Conservation (phyloP, 2,113 vertebrate genomes). For the Pantherophis guttatus region DNA sequence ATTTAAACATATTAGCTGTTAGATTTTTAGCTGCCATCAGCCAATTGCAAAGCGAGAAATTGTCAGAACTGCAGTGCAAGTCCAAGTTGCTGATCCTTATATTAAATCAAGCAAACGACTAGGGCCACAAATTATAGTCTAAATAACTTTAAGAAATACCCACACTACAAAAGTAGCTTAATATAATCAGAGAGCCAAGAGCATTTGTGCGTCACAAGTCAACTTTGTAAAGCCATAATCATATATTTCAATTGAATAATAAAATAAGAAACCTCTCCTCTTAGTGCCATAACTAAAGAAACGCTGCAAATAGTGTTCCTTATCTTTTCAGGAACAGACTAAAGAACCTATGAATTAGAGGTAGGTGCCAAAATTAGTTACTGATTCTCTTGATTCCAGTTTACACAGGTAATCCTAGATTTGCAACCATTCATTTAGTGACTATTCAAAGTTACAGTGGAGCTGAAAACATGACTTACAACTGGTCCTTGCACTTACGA, state of each 20-base stretch:
- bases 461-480: too few relatives aligned
- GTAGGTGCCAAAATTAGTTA: not conserved
- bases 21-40: not conserved
- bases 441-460: not conserved
- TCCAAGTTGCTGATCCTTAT: not conserved
- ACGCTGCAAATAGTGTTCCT: not conserved
- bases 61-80: not conserved
- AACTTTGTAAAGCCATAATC: slow-evolving; percentile 4
- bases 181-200: not conserved
- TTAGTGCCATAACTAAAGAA: not conserved
- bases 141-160: not conserved
- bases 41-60: not conserved
- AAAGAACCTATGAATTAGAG: not conserved
- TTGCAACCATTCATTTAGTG: not conserved
- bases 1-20: not conserved
- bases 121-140: not conserved
- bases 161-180: not conserved
- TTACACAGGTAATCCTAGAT: not conserved
- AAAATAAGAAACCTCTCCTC: not conserved
- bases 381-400: not conserved
- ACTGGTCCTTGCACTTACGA: too few relatives aligned
- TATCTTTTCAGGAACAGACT: not conserved
- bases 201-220: not conserved
- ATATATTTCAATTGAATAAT: slow-evolving; percentile 2
- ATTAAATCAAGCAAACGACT: not conserved